Evolutionary conservation across 2,888 invertebrate genomes (phyloP).

Genomic region (Achlya flavicornis): DNA sequence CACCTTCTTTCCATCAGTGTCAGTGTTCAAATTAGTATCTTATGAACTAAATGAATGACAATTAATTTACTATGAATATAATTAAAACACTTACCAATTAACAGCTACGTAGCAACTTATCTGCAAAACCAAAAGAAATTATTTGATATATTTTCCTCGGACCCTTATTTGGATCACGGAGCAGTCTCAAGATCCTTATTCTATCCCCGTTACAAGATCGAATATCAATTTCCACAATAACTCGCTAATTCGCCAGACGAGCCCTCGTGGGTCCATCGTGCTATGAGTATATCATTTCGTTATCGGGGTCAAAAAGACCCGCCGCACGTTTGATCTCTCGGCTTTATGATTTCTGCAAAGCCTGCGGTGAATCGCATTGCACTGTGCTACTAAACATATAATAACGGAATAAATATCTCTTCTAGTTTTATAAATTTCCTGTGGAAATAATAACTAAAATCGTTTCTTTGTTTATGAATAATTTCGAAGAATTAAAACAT

Average conservation of each 20-base stretch:
- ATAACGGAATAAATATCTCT: neutral
- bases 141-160: neutral
- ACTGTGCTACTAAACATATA: neutral
- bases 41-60: neutral
- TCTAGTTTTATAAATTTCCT: neutral
- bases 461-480: no score
- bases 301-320: conserved; percentile 57
- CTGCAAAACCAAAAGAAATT: conserved; percentile 7
- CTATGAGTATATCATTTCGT: conserved; percentile 55
- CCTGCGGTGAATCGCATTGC: conserved; percentile 33
- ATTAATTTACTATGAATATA: neutral
- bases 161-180: neutral
- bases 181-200: conserved; percentile 9
- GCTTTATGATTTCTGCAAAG: conserved; percentile 58
- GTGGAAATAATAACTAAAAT: no score
- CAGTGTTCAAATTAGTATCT: no score
- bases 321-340: conserved; percentile 65
- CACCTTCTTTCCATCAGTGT: no score
- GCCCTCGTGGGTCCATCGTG: conserved; percentile 39
- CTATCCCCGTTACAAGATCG: conserved; percentile 21
- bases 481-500: no score
- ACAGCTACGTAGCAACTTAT: neutral
- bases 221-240: conserved; percentile 24
- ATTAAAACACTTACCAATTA: neutral
- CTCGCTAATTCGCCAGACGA: conserved; percentile 36